Evolutionary conservation across 2,113 vertebrate species (phyloP).

Genomic region (Ovis canadensis): DNA sequence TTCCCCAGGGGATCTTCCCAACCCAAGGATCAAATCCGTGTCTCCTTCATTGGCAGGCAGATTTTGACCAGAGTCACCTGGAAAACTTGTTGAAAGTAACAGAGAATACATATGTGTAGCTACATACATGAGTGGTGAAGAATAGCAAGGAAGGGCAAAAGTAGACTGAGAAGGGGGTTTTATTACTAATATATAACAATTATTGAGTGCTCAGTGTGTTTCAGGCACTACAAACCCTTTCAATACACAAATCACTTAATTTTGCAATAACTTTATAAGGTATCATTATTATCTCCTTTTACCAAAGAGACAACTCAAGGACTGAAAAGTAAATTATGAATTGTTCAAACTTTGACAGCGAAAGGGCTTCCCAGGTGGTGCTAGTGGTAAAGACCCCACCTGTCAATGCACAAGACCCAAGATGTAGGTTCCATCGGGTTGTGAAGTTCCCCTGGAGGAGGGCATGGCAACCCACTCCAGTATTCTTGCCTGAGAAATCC

Average conservation of each 20-base stretch:
- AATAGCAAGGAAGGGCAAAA: neutral
- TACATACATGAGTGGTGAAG: neutral
- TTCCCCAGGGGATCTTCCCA: neutral
- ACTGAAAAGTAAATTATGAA: neutral
- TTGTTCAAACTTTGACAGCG: neutral
- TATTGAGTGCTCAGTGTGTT: neutral
- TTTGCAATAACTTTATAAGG: neutral
- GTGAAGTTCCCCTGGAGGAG: neutral
- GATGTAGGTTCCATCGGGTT: accelerated
- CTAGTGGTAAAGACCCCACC: neutral
- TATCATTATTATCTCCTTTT: neutral
- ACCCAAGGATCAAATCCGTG: neutral
- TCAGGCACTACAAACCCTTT: neutral
- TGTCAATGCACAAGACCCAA: neutral
- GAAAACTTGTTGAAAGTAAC: neutral
- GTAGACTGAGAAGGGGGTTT: neutral
- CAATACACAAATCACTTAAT: neutral
- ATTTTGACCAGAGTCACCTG: neutral
- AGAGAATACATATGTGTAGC: neutral
- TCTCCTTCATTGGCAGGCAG: neutral
- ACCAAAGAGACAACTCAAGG: neutral
- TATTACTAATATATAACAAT: neutral
- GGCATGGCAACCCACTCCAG: neutral
- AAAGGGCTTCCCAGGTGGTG: neutral
- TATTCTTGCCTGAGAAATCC: neutral